Evolutionary conservation across 2,888 invertebrate species (phyloP), one percentile per base, ranked within the genome.

Genomic region (Thera obeliscata): DNA sequence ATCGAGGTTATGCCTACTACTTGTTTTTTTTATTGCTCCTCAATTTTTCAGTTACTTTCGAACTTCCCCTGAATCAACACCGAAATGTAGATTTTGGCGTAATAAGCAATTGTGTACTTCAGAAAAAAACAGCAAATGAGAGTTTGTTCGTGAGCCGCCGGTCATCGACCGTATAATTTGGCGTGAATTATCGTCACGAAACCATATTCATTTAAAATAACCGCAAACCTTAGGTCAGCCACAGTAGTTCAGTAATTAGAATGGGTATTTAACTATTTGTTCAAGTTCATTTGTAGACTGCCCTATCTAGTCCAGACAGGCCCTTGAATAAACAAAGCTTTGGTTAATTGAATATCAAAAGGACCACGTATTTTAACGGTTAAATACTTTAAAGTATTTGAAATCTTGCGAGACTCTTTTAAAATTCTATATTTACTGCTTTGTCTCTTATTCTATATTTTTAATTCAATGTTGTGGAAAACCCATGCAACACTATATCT

Each of bases 161-260:
- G 80, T 81, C 84, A 78, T 76, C 78, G 87, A 83, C 86, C 86
- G 84, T 76, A 81, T 85, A 83, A 86, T 85, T 88, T 85, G 80
- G 86, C 87, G 83, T 84, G 84, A 85, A 86, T 83, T 86, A 85
- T 81, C 76, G 83, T 86, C 86, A 86, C 86, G 86, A 86, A 85
- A 79, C 79, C 79, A 83, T 84, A 80, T 78, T 84, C 87, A 22
- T 87, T 83, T 74, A 78, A 80, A 81, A 82, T 76, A 72, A 69
- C 75, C 76, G 70, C 73, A 38, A 74, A 69, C 74, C 74, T 74
- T 70, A 77, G 84, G 81, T 84, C 84, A 81, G 72, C 76, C 76
- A 84, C 82, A 67, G 46, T 70, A 76, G 69, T 56, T 22, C 61
- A 69, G 67, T 69, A 43, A 68, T 69, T 55, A 52, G 64, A 64